Base-by-base conservation (phyloP, 2,888 invertebrate genomes). In the Acanthosepion lycidas region DNA sequence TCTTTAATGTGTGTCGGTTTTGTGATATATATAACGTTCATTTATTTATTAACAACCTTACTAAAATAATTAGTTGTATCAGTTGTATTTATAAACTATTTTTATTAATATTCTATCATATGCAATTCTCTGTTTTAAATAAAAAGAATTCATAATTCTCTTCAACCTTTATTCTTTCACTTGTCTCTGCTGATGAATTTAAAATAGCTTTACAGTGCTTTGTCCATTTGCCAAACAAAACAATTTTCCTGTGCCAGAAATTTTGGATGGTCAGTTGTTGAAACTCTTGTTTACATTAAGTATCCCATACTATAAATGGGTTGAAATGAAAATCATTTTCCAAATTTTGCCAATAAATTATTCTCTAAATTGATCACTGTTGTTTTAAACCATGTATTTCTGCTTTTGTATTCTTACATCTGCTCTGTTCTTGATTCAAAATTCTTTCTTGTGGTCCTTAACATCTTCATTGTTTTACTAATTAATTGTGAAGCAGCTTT, bases 251-350 rank as follows among this genome's bases (percentile, higher is more conserved):
- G n/a, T n/a, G 78, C 78, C 78, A 78, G n/a, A 78, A 28, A 78
- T 78, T 78, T 78, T 78, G n/a, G 78, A 78, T 78, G 78, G 78
- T 78, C 78, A 78, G n/a, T 78, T 78, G 78, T 78, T 78, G 78
- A 5, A 78, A 78, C n/a, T 78, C 78, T 78, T 78, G 78, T 78
- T 78, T 78, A 78, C 78, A 78, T 78, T 78, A 78, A 78, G n/a
- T 33, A 33, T 33, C n/a, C 78, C 78, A 23, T 33, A 78, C 78
- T 33, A 78, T n/a, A 78, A 78, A 78, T 15, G n/a, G 15, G 33
- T 78, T n/a, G 78, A 78, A 78, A 78, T 78, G 12, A n/a, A 55
- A 55, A 55, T 55, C 55, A 26, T 78, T 78, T 78, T 78, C n/a
- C 9, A 78, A n/a, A 18, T 78, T 78, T n/a, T 78, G 78, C n/a